Evolutionary conservation across 2,797 vertebrate species (phyloP), one percentile per base, ranked within the genome.

Genomic region (Pagetopsis macropterus): DNA sequence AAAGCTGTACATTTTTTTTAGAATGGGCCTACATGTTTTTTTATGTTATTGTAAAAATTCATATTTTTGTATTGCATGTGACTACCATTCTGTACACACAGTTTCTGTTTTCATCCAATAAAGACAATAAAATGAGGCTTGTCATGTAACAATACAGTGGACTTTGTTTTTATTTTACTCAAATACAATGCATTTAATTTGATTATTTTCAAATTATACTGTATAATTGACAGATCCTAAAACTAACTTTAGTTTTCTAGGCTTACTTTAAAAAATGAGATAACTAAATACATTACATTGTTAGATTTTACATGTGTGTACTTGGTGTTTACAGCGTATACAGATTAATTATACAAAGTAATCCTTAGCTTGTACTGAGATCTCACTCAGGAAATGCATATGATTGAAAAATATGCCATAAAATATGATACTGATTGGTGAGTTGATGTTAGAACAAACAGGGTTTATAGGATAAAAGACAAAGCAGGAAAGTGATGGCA

Each of bases 21-120:
- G 88, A 94, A 93, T 87, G 90, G 91, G 91, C 92, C 88, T 91
- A 91, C 81, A 89, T 94, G 93, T 94, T 93, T 93, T 85, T 93
- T 93, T 92, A 91, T 93, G 93, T 94, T 91, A 85, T 70, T 94
- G 94, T 95, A 93, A 93, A 93, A 93, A 93, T 91, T 91, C 91
- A 95, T 95, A 95, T 95, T 95, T 95, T 95, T 95, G 93, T 95
- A 95, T 95, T 94, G 94, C 94, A 95, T 94, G 94, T 94, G 91
- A 93, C 77, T 87, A 87, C 89, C 91, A 91, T 93, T 93, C 89
- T 94, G 92, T 94, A 93, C 87, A 92, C 87, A 83, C 90, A 82
- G 78, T 89, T 93, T 94, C 84, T 94, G 93, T 94, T 94, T 94
- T 92, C 93, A 94, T 94, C 92, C 91, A 91, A 89, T 89, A 92